These are phyloP conservation scores for Agrochola litura DNA, from an alignment of 2,888 invertebrate species.

Conservation along the genomic window DNA sequence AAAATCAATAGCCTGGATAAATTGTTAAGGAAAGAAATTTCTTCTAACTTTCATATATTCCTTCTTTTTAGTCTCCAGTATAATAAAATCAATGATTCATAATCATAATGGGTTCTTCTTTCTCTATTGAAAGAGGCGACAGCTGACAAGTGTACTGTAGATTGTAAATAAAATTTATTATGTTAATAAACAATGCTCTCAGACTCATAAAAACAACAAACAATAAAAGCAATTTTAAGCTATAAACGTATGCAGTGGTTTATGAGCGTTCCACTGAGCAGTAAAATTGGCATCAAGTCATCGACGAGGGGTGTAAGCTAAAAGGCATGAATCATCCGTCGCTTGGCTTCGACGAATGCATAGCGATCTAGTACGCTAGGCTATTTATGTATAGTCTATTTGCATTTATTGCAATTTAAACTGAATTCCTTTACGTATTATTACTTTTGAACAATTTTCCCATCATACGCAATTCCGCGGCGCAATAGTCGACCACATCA, in stretches of 20 bases:
- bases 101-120: conserved; percentile 21
- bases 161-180: conserved; percentile 61
- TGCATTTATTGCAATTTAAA: conserved; percentile 49
- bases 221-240: conserved; percentile 73
- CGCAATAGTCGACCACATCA: conserved; percentile 59
- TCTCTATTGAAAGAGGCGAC: conserved; percentile 23
- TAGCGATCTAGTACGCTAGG: conserved; percentile 37
- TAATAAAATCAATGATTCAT: conserved; percentile 34
- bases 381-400: conserved; percentile 37
- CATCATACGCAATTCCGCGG: conserved; percentile 54
- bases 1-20: conserved; percentile 29
- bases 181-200: conserved; percentile 65
- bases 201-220: conserved; percentile 70
- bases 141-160: conserved; percentile 40
- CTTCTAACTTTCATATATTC: conserved; percentile 16
- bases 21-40: conserved; percentile 24
- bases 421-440: conserved; percentile 50
- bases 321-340: conserved; percentile 73
- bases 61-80: conserved; percentile 9
- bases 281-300: conserved; percentile 81
- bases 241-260: conserved; percentile 78
- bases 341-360: conserved; percentile 60
- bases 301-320: conserved; percentile 74
- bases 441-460: conserved; percentile 51
- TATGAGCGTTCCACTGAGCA: conserved; percentile 79